Evolutionary conservation across 2,888 invertebrate genomes (phyloP).

Genomic region (Pristionchus fissidentatus): DNA sequence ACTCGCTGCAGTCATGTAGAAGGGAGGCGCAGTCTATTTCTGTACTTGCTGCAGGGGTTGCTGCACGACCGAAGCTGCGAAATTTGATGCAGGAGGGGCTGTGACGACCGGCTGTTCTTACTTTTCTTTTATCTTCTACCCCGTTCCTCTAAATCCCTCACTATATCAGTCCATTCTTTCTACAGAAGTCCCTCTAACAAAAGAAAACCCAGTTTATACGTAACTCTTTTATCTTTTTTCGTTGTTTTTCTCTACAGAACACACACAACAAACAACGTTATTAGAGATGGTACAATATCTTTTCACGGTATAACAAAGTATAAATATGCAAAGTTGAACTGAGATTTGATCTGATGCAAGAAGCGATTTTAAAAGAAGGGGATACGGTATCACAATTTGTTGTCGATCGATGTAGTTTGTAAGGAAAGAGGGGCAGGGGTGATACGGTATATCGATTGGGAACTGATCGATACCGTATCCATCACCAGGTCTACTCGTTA

Average conservation of each 20-base stretch:
- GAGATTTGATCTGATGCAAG: conserved; percentile 40
- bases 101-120: too few species aligned
- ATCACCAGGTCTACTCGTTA: conserved; percentile 39
- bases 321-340: conserved; percentile 33
- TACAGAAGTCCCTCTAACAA: too few species aligned
- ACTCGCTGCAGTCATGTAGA: too few species aligned
- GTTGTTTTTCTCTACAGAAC: neutral
- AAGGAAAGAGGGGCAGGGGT: neutral
- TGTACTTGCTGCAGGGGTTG: too few species aligned
- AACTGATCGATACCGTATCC: conserved; percentile 9
- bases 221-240: conserved; percentile 28
- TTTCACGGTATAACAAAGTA: conserved; percentile 25
- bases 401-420: conserved; percentile 32
- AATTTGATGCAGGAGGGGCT: too few species aligned
- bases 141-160: too few species aligned
- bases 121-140: too few species aligned
- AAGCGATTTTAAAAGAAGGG: neutral
- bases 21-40: too few species aligned
- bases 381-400: conserved; percentile 29
- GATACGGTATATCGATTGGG: too few species aligned
- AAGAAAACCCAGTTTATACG: neutral
- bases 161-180: too few species aligned
- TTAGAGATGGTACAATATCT: conserved; percentile 3
- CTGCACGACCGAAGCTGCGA: too few species aligned
- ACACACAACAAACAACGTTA: conserved; percentile 23